Conservation (phyloP, 1,140 invertebrate genomes). For the Aphelenchoides avenae region DNA sequence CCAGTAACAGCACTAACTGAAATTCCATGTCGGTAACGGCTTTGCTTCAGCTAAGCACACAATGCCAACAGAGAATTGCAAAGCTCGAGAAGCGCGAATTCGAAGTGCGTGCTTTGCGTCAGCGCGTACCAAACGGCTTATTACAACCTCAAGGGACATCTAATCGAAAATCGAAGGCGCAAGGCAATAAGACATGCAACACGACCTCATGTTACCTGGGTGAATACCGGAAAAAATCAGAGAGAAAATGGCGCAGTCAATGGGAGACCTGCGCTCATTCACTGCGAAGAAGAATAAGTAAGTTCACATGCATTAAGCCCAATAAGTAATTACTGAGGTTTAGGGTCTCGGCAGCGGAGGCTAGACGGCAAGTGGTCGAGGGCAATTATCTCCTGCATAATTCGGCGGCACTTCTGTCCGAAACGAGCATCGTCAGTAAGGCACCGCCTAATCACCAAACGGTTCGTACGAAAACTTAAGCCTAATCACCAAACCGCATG, state of each 20-base stretch:
- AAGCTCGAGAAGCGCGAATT: constrained; percentile 2
- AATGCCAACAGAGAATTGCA: neutral
- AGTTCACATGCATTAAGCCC: constrained; percentile 1
- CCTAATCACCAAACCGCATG: neutral
- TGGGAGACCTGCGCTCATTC: constrained; percentile 4
- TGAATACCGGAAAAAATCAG: neutral
- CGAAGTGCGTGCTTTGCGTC: constrained; percentile 6
- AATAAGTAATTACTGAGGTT: constrained; percentile 8
- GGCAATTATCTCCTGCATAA: constrained; percentile 11
- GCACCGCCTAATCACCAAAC: neutral
- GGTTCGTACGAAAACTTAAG: neutral
- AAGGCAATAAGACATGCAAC: neutral
- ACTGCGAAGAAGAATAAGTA: constrained; percentile 15
- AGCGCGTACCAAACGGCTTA: neutral
- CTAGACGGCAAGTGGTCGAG: constrained; percentile 13
- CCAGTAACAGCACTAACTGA: no score
- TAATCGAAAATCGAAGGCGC: neutral
- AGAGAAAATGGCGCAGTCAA: neutral
- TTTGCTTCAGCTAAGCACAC: constrained; percentile 1
- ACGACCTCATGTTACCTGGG: neutral
- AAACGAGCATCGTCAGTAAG: neutral
- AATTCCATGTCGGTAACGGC: no score
- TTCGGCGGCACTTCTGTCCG: constrained; percentile 1
- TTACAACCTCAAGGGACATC: constrained; percentile 8
- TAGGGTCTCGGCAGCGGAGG: constrained; percentile 16